Conservation (phyloP, 2,113 vertebrate genomes). For the Anguilla japonica region DNA sequence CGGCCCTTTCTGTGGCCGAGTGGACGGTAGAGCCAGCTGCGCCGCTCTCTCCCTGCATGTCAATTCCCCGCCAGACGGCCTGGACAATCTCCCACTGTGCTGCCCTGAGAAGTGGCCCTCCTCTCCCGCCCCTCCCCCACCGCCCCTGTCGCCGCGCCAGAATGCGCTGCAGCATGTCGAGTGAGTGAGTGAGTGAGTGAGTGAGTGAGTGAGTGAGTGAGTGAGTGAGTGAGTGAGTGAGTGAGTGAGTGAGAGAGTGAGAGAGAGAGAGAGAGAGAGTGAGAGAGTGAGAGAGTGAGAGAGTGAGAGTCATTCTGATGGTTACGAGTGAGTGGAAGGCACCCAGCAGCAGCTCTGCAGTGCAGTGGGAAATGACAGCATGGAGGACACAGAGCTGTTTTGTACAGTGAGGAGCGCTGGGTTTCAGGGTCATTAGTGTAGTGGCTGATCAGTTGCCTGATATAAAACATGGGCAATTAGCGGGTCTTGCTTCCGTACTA, state of each 20-base stretch:
- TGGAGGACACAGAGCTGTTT: neutral
- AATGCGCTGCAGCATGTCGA: neutral
- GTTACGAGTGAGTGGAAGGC: neutral
- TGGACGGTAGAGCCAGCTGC: slow-evolving; percentile 43
- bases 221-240: neutral
- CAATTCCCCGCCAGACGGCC: slow-evolving; percentile 58
- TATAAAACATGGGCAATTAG: neutral
- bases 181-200: neutral
- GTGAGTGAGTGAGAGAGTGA: no score
- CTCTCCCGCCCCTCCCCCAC: slow-evolving; percentile 28
- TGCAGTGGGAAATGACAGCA: neutral
- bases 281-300: no score
- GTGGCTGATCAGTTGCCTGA: neutral
- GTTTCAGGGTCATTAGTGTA: neutral
- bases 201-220: neutral
- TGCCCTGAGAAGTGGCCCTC: slow-evolving; percentile 60
- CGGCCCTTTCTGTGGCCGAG: neutral
- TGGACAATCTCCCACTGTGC: slow-evolving; percentile 69
- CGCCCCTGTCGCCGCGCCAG: neutral
- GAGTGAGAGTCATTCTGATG: neutral
- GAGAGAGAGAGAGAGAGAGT: no score
- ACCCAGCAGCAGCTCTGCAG: neutral
- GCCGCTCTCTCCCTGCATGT: slow-evolving; percentile 66
- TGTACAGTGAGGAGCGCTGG: neutral
- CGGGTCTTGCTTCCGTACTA: no score